Percentiles rank a stretch among this genome's conserved stretches.
Evolutionary conservation across 1,140 invertebrate genomes (phyloP).

Genomic region (Listronotus oregonensis): DNA sequence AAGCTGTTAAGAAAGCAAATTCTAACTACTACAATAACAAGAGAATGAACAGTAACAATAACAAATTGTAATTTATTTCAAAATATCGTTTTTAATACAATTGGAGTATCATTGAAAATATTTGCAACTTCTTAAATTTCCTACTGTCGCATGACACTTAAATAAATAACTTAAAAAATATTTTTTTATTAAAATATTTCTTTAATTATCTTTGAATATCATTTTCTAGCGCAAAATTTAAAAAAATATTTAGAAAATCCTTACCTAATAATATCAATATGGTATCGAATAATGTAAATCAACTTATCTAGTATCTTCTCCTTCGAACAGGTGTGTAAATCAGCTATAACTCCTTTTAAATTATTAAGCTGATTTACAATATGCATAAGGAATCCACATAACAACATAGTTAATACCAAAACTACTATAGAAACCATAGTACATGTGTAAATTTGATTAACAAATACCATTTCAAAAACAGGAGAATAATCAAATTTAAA

Average conservation of each 20-base stretch:
- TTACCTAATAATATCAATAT: slow-evolving; percentile 45
- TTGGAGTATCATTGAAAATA: no score
- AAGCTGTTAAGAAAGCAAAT: no score
- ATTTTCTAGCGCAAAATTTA: no score
- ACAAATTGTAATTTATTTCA: no score
- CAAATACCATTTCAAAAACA: slow-evolving; percentile 42
- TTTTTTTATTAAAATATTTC: no score
- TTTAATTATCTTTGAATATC: no score
- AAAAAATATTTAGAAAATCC: slow-evolving; percentile 11
- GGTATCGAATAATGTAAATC: slow-evolving; percentile 39
- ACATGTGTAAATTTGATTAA: slow-evolving; percentile 43
- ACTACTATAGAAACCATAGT: slow-evolving; percentile 42
- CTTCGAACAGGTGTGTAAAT: slow-evolving; percentile 11
- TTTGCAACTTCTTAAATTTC: no score
- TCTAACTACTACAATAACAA: no score
- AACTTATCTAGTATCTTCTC: slow-evolving; percentile 21
- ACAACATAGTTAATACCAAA: slow-evolving; percentile 42
- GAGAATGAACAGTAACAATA: no score
- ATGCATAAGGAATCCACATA: slow-evolving; percentile 46
- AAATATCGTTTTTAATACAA: no score
- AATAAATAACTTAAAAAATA: no score
- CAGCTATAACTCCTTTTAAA: slow-evolving; percentile 30
- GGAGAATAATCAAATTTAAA: slow-evolving; percentile 41
- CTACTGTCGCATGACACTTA: no score
- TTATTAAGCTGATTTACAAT: slow-evolving; percentile 41